These are phyloP conservation scores for Danionella dracula DNA, from an alignment of 2,797 vertebrate species.

Conservation along the genomic window DNA sequence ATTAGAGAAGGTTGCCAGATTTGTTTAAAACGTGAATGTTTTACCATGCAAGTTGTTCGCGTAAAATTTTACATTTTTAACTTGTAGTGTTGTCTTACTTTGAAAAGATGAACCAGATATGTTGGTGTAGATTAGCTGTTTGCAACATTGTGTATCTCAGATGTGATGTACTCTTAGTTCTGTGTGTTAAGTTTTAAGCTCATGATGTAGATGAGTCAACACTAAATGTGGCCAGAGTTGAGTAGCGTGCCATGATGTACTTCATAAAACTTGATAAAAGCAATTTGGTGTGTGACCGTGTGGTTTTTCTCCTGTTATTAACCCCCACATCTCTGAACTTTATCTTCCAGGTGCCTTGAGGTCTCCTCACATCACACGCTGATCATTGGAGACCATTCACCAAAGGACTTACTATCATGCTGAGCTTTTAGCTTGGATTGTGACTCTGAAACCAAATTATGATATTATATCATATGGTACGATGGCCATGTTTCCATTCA, in stretches of 20 bases:
- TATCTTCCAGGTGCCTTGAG: slow-evolving; percentile 73
- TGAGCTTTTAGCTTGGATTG: slow-evolving; percentile 44
- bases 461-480: slow-evolving; percentile 31
- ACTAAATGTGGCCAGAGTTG: not conserved
- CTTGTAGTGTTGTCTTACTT: too few relatives aligned
- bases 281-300: slow-evolving; percentile 29
- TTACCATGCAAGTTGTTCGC: not conserved
- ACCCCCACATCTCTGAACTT: slow-evolving; percentile 35
- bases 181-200: not conserved
- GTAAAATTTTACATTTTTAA: too few relatives aligned
- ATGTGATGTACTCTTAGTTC: not conserved
- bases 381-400: slow-evolving; percentile 58
- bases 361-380: slow-evolving; percentile 69
- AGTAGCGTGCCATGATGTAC: slow-evolving; percentile 8
- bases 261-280: slow-evolving; percentile 26
- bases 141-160: slow-evolving; percentile 1
- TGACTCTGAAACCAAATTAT: slow-evolving; percentile 30
- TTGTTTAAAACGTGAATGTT: not conserved
- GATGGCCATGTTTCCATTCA: slow-evolving; percentile 11
- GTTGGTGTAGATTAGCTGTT: slow-evolving; percentile 9
- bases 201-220: not conserved
- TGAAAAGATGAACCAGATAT: too few relatives aligned
- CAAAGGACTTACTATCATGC: slow-evolving; percentile 50
- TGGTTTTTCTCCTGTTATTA: slow-evolving; percentile 32
- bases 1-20: not conserved